These are phyloP conservation scores for Bugula neritina DNA, from an alignment of 2,888 invertebrate species.

Conservation along the genomic window DNA sequence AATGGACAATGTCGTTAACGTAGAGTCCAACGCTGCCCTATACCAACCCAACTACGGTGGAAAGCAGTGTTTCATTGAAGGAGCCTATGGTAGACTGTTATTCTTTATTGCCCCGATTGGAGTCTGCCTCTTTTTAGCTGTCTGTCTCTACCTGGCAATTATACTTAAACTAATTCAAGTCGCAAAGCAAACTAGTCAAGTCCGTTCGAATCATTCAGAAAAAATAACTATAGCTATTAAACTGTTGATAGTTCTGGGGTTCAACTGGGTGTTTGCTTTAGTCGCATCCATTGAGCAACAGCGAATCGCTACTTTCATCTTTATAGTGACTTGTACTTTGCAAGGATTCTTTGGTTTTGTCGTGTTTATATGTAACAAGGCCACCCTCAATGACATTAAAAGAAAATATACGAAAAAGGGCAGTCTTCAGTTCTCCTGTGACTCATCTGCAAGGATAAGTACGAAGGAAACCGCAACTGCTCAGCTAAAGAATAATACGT, in stretches of 20 bases:
- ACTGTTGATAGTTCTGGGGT: conserved; percentile 20
- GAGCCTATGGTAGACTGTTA: background rate
- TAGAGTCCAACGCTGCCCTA: background rate
- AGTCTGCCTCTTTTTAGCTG: background rate
- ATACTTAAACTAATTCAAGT: background rate
- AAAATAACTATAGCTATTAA: conserved; percentile 21
- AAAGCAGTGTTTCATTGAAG: background rate
- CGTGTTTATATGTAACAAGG: conserved; percentile 6
- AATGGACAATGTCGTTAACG: background rate
- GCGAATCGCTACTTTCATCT: background rate
- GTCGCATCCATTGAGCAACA: background rate
- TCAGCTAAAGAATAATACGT: background rate
- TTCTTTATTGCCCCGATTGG: conserved; percentile 15
- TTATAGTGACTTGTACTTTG: conserved; percentile 20
- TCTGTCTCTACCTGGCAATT: background rate
- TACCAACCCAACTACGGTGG: background rate
- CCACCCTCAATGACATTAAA: conserved; percentile 4
- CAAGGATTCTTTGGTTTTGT: conserved; percentile 21
- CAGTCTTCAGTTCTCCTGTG: background rate
- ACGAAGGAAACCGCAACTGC: background rate
- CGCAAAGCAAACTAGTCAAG: conserved; percentile 1
- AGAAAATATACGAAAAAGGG: background rate
- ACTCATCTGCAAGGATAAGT: background rate
- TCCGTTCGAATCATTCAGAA: conserved; percentile 12
- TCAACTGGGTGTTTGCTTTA: conserved; percentile 18